These are phyloP conservation scores for Holothuria scabra DNA, from an alignment of 53 echinoderm and acorn worm species.

Conservation along the genomic window DNA sequence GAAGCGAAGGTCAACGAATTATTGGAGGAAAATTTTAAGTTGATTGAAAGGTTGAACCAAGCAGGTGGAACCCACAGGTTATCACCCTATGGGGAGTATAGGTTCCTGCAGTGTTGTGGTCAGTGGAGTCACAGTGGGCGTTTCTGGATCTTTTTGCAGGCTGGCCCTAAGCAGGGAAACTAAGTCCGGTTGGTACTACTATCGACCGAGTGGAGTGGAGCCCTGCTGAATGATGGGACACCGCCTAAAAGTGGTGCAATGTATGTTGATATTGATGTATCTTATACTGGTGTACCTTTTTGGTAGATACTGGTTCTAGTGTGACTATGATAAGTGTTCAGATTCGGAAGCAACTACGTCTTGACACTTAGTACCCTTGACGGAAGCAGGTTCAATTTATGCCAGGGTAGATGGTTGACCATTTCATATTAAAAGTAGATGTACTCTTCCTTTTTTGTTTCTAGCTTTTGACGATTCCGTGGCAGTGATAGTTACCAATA, in stretches of 20 bases:
- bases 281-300: constrained; percentile 18
- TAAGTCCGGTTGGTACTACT: neutral
- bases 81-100: too few relatives aligned
- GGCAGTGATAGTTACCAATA: neutral
- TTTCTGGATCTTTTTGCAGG: neutral
- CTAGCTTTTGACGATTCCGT: neutral
- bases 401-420: constrained; percentile 2
- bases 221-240: neutral
- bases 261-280: neutral
- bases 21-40: neutral
- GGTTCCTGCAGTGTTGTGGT: constrained; percentile 28
- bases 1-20: neutral
- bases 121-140: neutral
- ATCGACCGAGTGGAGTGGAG: neutral
- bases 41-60: too few relatives aligned
- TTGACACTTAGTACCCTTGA: neutral
- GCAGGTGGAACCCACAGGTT: too few relatives aligned
- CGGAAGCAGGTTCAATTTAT: neutral
- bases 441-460: neutral
- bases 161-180: neutral
- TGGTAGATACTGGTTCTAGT: constrained; percentile 12
- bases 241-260: neutral
- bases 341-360: neutral
- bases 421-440: neutral
- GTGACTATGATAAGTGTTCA: neutral